Evolutionary conservation across 2,888 invertebrate genomes (phyloP), one percentile per base, ranked within the genome.

Genomic region (Cheilosia grossa): DNA sequence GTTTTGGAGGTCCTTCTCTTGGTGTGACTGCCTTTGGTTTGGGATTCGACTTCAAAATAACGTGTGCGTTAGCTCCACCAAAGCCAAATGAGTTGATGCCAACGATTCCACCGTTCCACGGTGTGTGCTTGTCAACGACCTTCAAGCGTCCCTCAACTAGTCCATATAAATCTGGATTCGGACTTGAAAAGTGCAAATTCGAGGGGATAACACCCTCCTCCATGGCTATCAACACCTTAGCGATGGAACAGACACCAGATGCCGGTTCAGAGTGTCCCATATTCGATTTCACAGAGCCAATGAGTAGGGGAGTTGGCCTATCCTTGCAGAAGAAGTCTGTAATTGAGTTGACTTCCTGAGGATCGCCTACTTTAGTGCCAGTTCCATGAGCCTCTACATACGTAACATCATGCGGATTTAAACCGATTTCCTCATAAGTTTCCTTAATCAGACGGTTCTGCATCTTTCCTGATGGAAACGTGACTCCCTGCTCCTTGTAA

Each of bases 331-430:
- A 98, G 81, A 97, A 94, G 87, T 98, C 97, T 0, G 96, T 96
- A 88, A 99, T 98, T 0, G 98, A 96, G 91, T 98, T 98, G 2
- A 98, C 95, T 93, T 99, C 99, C 91, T 99, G 97, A 0, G 99
- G 99, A 93, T 99, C 99, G 15, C 99, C 98, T 53, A 96, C 96
- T 93, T 98, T 98, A 10, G 99, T 99, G 79, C 99, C 99, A 21
- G 99, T 99, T 72, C 99, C 99, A 92, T 99, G 99, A 66, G 99
- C 98, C 92, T 99, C 99, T 2, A 99, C 96, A 92, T 99, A 99
- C 3, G 93, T 93, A 0, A 99, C 97, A 72, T 96, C 95, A 63
- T 93, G 91, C 5, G 99, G 99, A 88, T 96, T 95, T 67, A 99
- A 92, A 1, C 95, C 94, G 49, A 95, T 95, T 92, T 98, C 98